phyloP scores from a whole-genome alignment of 1,140 invertebrate species.

The Sesamia nonagrioides region DNA sequence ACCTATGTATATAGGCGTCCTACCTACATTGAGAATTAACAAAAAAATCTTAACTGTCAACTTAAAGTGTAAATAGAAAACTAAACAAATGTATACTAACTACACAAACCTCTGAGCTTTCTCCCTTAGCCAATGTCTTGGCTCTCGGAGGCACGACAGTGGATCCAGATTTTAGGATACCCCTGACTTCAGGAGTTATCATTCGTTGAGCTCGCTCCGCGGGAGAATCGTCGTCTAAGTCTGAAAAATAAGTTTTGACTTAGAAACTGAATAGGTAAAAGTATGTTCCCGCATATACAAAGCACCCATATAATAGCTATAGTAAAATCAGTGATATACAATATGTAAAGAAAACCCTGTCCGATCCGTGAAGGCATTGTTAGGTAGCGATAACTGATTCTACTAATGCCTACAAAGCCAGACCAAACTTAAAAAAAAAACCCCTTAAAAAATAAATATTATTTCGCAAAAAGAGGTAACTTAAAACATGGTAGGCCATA shows the following conservation, averaged over 20 bases:
- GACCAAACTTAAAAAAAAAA: too few species aligned
- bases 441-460: too few species aligned
- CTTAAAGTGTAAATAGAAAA: not conserved
- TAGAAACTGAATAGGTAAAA: not conserved
- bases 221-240: slow-evolving; percentile 81
- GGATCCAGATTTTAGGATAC: slow-evolving; percentile 87
- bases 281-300: not conserved
- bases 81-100: slow-evolving; percentile 21
- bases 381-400: too few species aligned
- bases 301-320: not conserved
- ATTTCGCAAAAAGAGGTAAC: too few species aligned
- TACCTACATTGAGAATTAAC: too few species aligned
- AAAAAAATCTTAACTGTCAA: too few species aligned
- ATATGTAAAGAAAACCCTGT: too few species aligned
- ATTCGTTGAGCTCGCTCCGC: slow-evolving; percentile 84
- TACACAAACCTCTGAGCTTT: slow-evolving; percentile 83
- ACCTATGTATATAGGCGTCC: too few species aligned
- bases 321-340: not conserved
- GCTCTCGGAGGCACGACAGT: slow-evolving; percentile 80
- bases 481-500: too few species aligned
- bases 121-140: slow-evolving; percentile 80
- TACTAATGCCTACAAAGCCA: too few species aligned
- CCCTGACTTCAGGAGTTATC: slow-evolving; percentile 85
- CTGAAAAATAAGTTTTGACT: slow-evolving; percentile 59
- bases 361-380: too few species aligned